Conservation (phyloP, 2,888 invertebrate genomes). For the Pachydiplax longipennis region DNA sequence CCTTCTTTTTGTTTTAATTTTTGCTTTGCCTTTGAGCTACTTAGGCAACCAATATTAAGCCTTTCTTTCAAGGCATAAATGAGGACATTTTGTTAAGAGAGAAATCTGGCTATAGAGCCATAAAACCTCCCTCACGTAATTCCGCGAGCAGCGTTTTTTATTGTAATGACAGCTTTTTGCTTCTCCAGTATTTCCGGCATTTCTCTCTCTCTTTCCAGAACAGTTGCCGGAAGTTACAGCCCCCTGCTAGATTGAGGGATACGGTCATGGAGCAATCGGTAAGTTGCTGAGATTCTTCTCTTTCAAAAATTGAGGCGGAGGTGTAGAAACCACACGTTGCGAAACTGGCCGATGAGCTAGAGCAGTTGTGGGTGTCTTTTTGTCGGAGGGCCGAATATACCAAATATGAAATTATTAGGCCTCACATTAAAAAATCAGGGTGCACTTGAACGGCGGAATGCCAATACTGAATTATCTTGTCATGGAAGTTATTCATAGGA, state of each 20-base stretch:
- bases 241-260: neutral
- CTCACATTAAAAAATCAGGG: too few species aligned
- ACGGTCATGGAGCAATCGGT: neutral
- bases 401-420: too few species aligned
- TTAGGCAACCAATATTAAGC: too few species aligned
- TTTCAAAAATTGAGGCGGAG: neutral
- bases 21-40: too few species aligned
- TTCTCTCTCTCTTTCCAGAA: neutral
- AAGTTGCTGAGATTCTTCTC: neutral
- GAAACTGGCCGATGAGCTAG: neutral
- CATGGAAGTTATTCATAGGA: too few species aligned
- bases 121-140: neutral
- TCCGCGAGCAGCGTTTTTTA: neutral
- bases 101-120: neutral
- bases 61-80: neutral
- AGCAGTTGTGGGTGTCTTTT: too few species aligned
- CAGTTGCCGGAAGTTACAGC: neutral
- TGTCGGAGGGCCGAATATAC: too few species aligned
- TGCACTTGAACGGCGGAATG: too few species aligned
- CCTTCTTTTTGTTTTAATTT: too few species aligned
- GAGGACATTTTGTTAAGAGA: neutral
- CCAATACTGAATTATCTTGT: too few species aligned
- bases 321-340: neutral
- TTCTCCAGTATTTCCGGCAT: neutral
- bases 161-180: neutral